Base-by-base conservation (phyloP, 2,797 vertebrate genomes). In the Thamnophis elegans region DNA sequence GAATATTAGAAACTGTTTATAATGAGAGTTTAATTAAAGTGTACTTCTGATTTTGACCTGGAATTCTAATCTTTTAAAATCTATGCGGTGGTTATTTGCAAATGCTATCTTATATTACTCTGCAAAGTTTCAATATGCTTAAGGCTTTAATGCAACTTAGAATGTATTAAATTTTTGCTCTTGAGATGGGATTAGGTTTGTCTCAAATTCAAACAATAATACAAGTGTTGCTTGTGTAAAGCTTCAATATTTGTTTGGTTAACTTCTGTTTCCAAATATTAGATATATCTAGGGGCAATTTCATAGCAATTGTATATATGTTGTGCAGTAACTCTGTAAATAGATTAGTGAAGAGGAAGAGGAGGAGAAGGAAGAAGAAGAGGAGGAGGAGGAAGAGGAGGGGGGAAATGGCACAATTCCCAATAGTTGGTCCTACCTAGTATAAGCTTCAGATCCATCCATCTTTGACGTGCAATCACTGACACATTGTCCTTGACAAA, bases 81-180 rank as follows among this genome's bases (percentile, higher is more conserved):
- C 2, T 3, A 51, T 88, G 54, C 2, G 94, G 51, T 92, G 53
- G 22, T 8, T 93, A 89, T 28, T 36, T 85, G 28, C 7, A 47
- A 91, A 1, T 68, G 22, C 1, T 90, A 20, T 92, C 93, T 93
- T 62, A 18, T 91, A 58, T 90, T 85, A 53, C 89, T 95, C 89
- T 90, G 9, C 4, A 36, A 6, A 60, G 91, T 92, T 94, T 62
- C n/a, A 54, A 89, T 20, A 4, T 32, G 68, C 92, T 94, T 94
- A 92, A 32, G 42, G 54, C 88, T 85, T 56, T 32, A 22, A 93
- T 92, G 0, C 1, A 90, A 54, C 73, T 91, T 9, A 58, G 92
- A 93, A 92, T 92, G 92, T 82, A 73, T 92, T 91, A 94, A 89
- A 36, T 90, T 92, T 93, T 92, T 96, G 59, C 94, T 95, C 42